Conservation (phyloP, 2,113 vertebrate species). For the Hoplias malabaricus region DNA sequence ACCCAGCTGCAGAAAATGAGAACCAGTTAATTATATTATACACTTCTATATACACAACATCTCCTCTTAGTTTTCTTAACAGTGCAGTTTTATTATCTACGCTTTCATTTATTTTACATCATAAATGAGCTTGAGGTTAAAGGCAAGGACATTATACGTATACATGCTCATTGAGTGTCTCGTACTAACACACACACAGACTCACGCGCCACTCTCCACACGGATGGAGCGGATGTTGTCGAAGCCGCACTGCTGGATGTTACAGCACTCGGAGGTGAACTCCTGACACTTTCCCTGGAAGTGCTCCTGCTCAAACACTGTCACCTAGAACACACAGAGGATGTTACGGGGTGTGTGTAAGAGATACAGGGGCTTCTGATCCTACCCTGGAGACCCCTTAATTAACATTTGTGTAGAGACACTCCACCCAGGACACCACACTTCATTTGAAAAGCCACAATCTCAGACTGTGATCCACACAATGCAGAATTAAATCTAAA, state of each 20-base stretch:
- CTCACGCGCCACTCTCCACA: constrained; percentile 80
- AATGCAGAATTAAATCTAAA: too few species aligned
- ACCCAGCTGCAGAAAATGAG: constrained; percentile 74
- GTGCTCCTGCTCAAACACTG: constrained; percentile 82
- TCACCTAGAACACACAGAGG: constrained; percentile 63
- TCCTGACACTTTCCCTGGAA: constrained; percentile 80
- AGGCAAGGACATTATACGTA: too few species aligned
- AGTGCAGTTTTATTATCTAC: too few species aligned
- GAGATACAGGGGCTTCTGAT: background rate
- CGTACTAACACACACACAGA: constrained; percentile 34
- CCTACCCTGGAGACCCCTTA: too few species aligned
- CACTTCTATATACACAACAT: background rate
- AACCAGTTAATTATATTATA: constrained; percentile 6
- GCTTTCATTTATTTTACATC: too few species aligned
- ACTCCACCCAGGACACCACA: too few species aligned
- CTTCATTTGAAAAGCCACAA: too few species aligned
- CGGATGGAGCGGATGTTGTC: constrained; percentile 81
- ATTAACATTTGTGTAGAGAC: too few species aligned
- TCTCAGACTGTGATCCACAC: too few species aligned
- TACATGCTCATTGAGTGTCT: too few species aligned
- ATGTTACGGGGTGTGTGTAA: background rate
- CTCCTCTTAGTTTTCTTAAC: too few species aligned
- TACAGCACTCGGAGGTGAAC: constrained; percentile 78
- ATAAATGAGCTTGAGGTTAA: too few species aligned
- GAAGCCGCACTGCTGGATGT: constrained; percentile 77